These are phyloP conservation scores for Sinocyclocheilus anshuiensis DNA, from an alignment of 2,113 vertebrate genomes.

Conservation along the genomic window DNA sequence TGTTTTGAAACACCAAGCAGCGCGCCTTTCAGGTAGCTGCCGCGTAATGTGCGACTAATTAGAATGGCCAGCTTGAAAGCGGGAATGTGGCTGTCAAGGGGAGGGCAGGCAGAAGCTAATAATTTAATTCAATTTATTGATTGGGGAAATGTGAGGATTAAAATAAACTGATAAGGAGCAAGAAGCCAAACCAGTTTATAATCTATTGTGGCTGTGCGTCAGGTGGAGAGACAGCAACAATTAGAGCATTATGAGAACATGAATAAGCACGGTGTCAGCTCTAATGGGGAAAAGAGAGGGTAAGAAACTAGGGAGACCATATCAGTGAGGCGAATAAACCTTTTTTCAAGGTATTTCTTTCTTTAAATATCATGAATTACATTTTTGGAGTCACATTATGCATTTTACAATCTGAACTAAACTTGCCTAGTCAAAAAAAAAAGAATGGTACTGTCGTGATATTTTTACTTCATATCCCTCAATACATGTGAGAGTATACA, in stretches of 20 bases:
- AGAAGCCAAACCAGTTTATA: constrained; percentile 55
- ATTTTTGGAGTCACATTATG: too few relatives aligned
- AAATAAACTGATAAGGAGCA: constrained; percentile 54
- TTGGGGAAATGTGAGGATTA: constrained; percentile 59
- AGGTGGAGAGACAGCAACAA: constrained; percentile 61
- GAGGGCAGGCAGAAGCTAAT: constrained; percentile 66
- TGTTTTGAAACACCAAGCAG: constrained; percentile 30
- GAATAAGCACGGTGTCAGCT: constrained; percentile 59
- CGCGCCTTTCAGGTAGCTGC: constrained; percentile 51
- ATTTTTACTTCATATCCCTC: too few relatives aligned
- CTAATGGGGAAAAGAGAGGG: constrained; percentile 41
- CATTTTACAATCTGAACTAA: too few relatives aligned
- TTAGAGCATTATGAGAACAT: constrained; percentile 59
- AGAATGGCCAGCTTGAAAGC: constrained; percentile 61
- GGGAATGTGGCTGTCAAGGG: constrained; percentile 66
- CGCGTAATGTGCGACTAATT: constrained; percentile 61
- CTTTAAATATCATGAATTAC: too few relatives aligned
- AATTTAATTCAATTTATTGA: constrained; percentile 73
- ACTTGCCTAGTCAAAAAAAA: too few relatives aligned
- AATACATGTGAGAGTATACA: too few relatives aligned
- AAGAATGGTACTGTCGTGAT: too few relatives aligned
- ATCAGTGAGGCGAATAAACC: background rate
- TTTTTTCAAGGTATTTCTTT: too few relatives aligned
- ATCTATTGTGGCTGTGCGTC: constrained; percentile 61
- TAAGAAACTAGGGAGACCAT: constrained; percentile 14